A percentile compares a stretch with the other conserved stretches of the same genome.
These are phyloP conservation scores for Pteronotus mesoamericanus DNA, from an alignment of 2,797 vertebrate genomes.

Conservation along the genomic window DNA sequence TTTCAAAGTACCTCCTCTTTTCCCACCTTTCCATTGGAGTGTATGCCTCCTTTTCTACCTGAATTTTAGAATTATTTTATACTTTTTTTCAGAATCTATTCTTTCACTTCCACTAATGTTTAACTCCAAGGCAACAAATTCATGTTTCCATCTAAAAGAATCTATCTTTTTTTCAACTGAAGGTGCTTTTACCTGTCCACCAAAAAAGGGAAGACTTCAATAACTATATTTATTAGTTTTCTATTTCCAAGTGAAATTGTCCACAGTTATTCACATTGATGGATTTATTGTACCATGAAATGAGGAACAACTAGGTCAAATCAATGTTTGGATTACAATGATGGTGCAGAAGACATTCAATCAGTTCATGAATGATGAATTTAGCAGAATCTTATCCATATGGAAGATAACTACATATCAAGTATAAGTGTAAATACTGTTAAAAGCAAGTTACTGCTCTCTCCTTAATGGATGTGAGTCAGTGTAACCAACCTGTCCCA, in stretches of 20 bases:
- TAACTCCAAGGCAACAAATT: not conserved
- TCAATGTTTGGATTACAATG: not conserved
- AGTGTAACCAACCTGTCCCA: not conserved
- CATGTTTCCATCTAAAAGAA: not conserved
- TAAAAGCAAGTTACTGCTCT: not conserved
- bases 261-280: not conserved
- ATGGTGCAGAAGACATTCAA: not conserved
- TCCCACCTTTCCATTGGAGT: not conserved
- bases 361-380: not conserved
- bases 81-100: not conserved
- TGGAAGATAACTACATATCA: not conserved
- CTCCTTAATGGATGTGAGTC: not conserved
- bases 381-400: not conserved
- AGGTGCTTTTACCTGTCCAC: not conserved
- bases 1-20: not conserved
- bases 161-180: not conserved
- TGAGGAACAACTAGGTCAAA: not conserved
- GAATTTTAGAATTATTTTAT: not conserved
- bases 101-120: not conserved
- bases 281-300: not conserved
- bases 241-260: not conserved
- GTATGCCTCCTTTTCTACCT: not conserved
- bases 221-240: not conserved
- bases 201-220: not conserved
- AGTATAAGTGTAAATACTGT: not conserved